These are phyloP conservation scores for Parazoanthus atlanticus DNA, from an alignment of 92 coral and sea anemone species.

Conservation along the genomic window DNA sequence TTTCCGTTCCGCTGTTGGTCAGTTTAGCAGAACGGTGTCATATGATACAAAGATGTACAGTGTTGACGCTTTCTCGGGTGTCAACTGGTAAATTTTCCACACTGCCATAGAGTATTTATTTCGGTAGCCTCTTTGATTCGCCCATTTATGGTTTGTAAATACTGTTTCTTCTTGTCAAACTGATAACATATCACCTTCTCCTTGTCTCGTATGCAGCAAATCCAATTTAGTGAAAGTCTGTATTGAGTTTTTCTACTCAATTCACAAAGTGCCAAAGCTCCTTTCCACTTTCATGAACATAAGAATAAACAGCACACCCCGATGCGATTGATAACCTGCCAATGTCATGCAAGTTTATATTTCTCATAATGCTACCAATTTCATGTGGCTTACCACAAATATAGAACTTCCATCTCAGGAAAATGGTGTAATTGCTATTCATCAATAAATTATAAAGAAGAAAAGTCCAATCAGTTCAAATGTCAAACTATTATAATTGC, in stretches of 20 bases:
- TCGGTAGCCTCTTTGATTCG: too few relatives aligned
- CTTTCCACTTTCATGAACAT: too few relatives aligned
- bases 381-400: not conserved
- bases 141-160: not conserved
- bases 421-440: not conserved
- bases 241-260: not conserved
- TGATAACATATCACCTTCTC: not conserved
- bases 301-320: not conserved
- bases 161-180: not conserved
- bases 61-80: not conserved
- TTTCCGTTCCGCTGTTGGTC: not conserved
- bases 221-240: too few relatives aligned
- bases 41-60: not conserved
- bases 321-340: not conserved
- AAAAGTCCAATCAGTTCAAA: not conserved
- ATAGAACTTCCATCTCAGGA: not conserved
- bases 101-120: not conserved
- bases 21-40: not conserved
- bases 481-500: not conserved
- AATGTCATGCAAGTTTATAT: not conserved
- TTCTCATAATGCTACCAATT: not conserved
- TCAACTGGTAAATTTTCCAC: not conserved
- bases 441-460: not conserved
- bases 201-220: not conserved
- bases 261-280: not conserved